A percentile compares a stretch with the other conserved stretches of the same genome.
Evolutionary conservation across 2,797 vertebrate species (phyloP).

Genomic region (Hylomyscus alleni): DNA sequence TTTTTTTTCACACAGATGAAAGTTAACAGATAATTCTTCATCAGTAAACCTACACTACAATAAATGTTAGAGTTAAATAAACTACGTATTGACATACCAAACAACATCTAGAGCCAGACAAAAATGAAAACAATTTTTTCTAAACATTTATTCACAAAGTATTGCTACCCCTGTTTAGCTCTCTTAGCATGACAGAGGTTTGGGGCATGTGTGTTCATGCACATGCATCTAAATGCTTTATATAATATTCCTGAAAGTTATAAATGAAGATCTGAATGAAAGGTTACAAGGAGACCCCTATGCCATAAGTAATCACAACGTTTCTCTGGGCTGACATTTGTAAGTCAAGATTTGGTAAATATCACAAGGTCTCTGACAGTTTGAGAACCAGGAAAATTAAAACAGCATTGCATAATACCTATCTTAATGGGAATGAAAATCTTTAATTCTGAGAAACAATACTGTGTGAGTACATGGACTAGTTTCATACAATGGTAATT

Average conservation of each 20-base stretch:
- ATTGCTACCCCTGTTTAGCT: constrained; percentile 11
- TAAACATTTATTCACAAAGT: constrained; percentile 46
- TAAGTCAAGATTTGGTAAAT: constrained; percentile 56
- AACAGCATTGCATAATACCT: constrained; percentile 29
- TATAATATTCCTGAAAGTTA: constrained; percentile 57
- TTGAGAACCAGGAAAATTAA: constrained; percentile 59
- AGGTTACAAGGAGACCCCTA: constrained; percentile 15
- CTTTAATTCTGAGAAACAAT: constrained; percentile 49
- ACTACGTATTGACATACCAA: constrained; percentile 15
- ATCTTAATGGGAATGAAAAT: constrained; percentile 51
- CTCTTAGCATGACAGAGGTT: constrained; percentile 8
- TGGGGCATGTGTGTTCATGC: background rate
- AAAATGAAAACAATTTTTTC: constrained; percentile 48
- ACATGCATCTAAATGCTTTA: background rate
- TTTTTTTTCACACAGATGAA: constrained; percentile 27
- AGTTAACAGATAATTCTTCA: background rate
- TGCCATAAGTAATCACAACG: constrained; percentile 47
- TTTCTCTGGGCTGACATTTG: constrained; percentile 42
- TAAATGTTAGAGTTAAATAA: constrained; percentile 26
- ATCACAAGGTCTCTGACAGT: constrained; percentile 61
- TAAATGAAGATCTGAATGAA: constrained; percentile 55
- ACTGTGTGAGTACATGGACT: background rate
- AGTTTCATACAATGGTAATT: constrained; percentile 36
- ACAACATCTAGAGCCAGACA: background rate
- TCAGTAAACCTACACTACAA: constrained; percentile 2